Conservation (phyloP, 64 coral and sea anemone species). For the Dendronephthya gigantea region DNA sequence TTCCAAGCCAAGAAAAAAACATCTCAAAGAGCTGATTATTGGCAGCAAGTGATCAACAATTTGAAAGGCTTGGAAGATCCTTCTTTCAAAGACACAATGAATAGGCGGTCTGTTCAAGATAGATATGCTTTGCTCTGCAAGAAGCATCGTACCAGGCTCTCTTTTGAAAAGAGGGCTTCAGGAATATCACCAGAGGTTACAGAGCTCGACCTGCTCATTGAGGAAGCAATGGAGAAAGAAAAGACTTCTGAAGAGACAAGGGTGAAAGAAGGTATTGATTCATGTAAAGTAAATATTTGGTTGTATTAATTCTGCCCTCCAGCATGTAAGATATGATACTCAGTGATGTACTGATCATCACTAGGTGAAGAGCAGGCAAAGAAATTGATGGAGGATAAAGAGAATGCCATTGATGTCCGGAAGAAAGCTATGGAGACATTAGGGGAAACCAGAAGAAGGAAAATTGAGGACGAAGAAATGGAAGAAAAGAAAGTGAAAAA, state of each 20-base stretch:
- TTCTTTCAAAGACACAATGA: slow-evolving; percentile 16
- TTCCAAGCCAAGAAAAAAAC: slow-evolving; percentile 44
- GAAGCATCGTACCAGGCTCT: slow-evolving; percentile 26
- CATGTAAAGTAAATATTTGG: too few relatives aligned
- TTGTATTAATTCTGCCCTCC: too few relatives aligned
- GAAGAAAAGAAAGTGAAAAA: neutral
- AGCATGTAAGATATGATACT: neutral
- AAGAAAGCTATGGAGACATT: slow-evolving; percentile 28
- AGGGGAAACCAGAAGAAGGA: neutral
- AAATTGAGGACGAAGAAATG: neutral
- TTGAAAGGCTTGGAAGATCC: slow-evolving; percentile 25
- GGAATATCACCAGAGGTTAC: neutral
- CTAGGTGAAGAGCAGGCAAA: neutral
- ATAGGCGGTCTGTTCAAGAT: slow-evolving; percentile 21
- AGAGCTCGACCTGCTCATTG: neutral
- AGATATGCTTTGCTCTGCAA: slow-evolving; percentile 12
- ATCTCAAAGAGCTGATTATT: slow-evolving; percentile 9
- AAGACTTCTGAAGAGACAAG: neutral
- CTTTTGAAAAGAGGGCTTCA: neutral
- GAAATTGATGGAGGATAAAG: neutral
- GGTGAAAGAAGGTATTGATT: neutral
- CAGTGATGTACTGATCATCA: too few relatives aligned
- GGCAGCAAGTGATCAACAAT: neutral
- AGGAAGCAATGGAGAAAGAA: slow-evolving; percentile 12
- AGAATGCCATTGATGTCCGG: slow-evolving; percentile 23